These are phyloP conservation scores for Sepioteuthis lessoniana DNA, from an alignment of 2,888 invertebrate genomes.

Conservation along the genomic window DNA sequence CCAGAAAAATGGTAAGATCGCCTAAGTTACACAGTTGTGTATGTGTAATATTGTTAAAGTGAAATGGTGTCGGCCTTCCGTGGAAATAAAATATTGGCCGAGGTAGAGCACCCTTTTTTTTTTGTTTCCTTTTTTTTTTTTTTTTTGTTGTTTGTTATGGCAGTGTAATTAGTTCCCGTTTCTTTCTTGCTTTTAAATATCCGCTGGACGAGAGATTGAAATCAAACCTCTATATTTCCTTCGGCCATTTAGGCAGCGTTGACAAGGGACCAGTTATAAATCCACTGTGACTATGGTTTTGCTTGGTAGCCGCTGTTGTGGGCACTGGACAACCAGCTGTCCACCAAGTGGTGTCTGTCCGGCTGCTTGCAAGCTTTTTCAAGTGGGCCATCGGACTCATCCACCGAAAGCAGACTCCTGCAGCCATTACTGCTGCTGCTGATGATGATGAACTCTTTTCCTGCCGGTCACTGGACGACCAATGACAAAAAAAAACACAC, in stretches of 20 bases:
- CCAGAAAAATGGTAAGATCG: neutral
- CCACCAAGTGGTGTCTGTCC: slow-evolving; percentile 38
- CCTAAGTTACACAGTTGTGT: neutral
- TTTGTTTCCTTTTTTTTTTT: no score
- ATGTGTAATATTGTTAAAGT: neutral
- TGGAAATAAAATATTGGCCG: neutral
- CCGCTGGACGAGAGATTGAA: neutral
- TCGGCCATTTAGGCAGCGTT: neutral
- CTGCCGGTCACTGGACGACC: neutral
- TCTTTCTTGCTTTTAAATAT: neutral
- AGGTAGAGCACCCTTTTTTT: neutral
- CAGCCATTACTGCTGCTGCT: neutral
- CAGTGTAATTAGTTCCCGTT: neutral
- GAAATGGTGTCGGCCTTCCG: neutral
- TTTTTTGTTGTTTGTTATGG: neutral
- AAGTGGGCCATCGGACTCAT: neutral
- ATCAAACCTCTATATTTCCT: neutral
- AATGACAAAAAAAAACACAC: neutral
- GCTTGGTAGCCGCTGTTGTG: neutral
- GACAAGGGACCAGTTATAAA: neutral
- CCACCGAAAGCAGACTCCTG: neutral
- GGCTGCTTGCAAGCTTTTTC: neutral
- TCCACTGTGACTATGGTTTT: neutral
- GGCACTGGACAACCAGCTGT: slow-evolving; percentile 41
- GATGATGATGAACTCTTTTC: neutral